phyloP scores from a whole-genome alignment of 2,113 vertebrate genomes.

The Dendrocopos noguchii region DNA sequence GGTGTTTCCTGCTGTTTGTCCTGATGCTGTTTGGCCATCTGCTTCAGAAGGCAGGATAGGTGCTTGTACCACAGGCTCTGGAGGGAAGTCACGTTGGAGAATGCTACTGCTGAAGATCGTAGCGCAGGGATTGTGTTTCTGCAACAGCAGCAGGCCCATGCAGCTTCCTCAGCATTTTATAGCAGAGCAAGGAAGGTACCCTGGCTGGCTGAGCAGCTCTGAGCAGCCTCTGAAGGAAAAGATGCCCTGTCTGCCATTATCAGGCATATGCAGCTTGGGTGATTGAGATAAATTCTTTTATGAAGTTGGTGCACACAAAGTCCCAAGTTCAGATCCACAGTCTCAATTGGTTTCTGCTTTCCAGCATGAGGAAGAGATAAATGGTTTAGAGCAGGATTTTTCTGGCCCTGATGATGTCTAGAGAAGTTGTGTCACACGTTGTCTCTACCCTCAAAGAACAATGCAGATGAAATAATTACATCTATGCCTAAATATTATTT shows the following conservation, averaged over 20 bases:
- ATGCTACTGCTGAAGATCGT: fast-evolving
- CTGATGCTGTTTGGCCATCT: neutral
- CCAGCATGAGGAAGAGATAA: fast-evolving
- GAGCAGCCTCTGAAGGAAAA: neutral
- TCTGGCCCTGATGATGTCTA: neutral
- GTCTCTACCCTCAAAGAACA: neutral
- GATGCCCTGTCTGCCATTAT: fast-evolving
- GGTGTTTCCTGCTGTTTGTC: neutral
- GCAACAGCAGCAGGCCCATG: neutral
- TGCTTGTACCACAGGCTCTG: fast-evolving
- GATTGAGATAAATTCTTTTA: neutral
- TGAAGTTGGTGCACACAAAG: neutral
- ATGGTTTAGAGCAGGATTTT: neutral
- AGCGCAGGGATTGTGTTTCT: neutral
- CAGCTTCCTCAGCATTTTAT: fast-evolving
- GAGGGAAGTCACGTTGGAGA: neutral
- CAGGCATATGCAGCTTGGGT: neutral
- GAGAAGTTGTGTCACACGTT: neutral
- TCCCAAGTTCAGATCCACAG: neutral
- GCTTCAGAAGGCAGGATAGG: neutral
- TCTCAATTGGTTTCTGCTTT: neutral
- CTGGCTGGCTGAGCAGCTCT: neutral
- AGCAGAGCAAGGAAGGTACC: neutral
- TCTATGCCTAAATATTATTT: neutral
- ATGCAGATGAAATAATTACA: neutral